These are phyloP conservation scores for Paratrypauchen microcephalus DNA, from an alignment of 2,797 vertebrate genomes.

Conservation along the genomic window DNA sequence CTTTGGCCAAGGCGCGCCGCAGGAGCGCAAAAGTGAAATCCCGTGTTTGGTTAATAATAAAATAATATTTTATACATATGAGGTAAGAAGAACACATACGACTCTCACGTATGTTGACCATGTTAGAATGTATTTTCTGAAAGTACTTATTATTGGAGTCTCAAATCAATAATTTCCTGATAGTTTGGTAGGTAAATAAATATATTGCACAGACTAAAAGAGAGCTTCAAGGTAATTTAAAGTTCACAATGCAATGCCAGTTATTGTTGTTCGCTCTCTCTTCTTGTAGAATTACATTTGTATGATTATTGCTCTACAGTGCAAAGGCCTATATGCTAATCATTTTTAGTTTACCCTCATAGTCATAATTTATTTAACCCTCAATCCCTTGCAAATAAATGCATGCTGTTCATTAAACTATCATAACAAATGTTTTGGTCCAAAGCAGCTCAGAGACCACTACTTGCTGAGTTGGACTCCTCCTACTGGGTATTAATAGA, in stretches of 20 bases:
- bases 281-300: background rate
- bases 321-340: background rate
- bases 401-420: slow-evolving; percentile 1
- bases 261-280: background rate
- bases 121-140: too few relatives aligned
- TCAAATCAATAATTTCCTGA: too few relatives aligned
- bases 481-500: slow-evolving; percentile 60
- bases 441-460: slow-evolving; percentile 16
- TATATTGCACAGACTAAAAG: background rate
- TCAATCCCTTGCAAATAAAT: background rate
- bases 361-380: background rate
- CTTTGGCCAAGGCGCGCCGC: slow-evolving; percentile 13
- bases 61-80: background rate
- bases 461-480: slow-evolving; percentile 27
- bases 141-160: too few relatives aligned
- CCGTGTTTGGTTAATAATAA: background rate
- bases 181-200: background rate
- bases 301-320: too few relatives aligned
- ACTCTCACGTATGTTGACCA: too few relatives aligned
- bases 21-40: background rate
- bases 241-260: background rate
- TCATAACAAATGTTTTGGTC: slow-evolving; percentile 9
- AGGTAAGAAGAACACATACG: background rate
- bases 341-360: background rate
- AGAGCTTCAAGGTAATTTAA: background rate